Conservation (phyloP, 1,140 invertebrate genomes). For the Oncopeltus fasciatus region DNA sequence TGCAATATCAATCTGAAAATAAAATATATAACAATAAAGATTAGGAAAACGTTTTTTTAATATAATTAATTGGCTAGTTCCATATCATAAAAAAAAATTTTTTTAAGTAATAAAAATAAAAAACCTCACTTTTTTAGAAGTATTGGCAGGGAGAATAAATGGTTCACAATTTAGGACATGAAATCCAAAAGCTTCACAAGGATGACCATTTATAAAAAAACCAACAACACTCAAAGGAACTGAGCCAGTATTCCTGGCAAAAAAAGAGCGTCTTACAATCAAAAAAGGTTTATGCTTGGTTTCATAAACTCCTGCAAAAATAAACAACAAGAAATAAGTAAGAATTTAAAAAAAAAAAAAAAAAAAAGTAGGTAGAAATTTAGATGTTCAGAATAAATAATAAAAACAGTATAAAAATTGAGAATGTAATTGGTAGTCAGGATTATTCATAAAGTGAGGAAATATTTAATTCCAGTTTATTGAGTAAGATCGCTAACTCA, state of each 20-base stretch:
- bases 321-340: conserved; percentile 16
- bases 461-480: too few species aligned
- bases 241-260: conserved; percentile 76
- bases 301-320: conserved; percentile 33
- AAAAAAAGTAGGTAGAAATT: not conserved
- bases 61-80: not conserved
- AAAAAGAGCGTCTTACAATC: conserved; percentile 69
- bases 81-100: not conserved
- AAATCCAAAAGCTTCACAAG: conserved; percentile 79
- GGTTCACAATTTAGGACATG: conserved; percentile 67
- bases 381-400: not conserved
- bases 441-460: too few species aligned
- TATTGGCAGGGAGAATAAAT: conserved; percentile 68
- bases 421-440: too few species aligned
- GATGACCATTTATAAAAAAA: conserved; percentile 57
- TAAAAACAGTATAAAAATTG: too few species aligned
- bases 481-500: too few species aligned
- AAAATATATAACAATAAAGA: not conserved
- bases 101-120: not conserved
- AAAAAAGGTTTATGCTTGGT: conserved; percentile 46
- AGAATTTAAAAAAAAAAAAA: not conserved
- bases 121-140: conserved; percentile 41
- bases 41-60: not conserved
- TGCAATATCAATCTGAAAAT: conserved; percentile 58
- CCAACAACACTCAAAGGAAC: conserved; percentile 58